A percentile compares a stretch with the other conserved stretches of the same genome.
Evolutionary conservation across 2,113 vertebrate species (phyloP).

Genomic region (Atrichornis clamosus): DNA sequence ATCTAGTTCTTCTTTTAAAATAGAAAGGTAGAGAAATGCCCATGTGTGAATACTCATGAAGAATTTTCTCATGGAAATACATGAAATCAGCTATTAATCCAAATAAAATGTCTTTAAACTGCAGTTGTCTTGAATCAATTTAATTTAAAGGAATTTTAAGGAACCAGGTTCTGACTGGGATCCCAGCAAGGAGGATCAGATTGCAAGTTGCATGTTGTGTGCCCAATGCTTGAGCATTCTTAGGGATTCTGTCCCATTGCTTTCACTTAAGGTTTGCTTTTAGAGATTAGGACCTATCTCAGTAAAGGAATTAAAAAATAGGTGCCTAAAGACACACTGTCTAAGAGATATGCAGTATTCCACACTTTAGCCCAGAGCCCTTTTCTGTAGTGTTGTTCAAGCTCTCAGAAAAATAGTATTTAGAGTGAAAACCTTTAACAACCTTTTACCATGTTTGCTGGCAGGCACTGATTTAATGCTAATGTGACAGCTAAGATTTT

Average conservation of each 20-base stretch:
- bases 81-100: neutral
- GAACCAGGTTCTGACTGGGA: neutral
- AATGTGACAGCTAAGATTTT: constrained; percentile 24
- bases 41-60: rapidly evolving
- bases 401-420: neutral
- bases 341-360: neutral
- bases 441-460: neutral
- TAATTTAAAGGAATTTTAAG: neutral
- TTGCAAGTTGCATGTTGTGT: neutral
- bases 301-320: constrained; percentile 18
- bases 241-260: neutral
- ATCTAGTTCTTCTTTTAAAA: neutral
- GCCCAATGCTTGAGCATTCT: neutral
- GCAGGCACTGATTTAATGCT: constrained; percentile 1
- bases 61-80: neutral
- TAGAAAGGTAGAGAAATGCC: neutral
- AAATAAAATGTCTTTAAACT: neutral
- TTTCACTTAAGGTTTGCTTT: neutral
- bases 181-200: neutral
- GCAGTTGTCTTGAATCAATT: neutral
- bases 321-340: neutral
- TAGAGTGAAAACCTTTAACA: constrained; percentile 13
- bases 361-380: neutral
- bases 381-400: constrained; percentile 12
- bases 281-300: neutral